These are phyloP conservation scores for Verasper variegatus DNA, from an alignment of 2,113 vertebrate species.

Conservation along the genomic window DNA sequence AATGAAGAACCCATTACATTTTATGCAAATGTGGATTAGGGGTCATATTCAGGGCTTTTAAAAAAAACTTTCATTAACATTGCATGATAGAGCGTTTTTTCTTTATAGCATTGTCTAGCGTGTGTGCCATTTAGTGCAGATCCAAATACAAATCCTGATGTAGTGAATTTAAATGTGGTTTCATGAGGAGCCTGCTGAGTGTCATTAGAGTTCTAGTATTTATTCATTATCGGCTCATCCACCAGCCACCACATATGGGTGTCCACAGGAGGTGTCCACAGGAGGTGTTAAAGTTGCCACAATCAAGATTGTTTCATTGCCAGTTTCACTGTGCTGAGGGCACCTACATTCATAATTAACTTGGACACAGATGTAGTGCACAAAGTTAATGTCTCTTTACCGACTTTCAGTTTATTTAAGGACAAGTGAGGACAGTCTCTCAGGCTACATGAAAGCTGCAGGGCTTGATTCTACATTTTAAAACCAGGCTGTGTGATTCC, in stretches of 20 bases:
- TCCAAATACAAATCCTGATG: no score
- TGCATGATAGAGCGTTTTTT: no score
- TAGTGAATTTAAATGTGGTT: neutral
- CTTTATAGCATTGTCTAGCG: no score
- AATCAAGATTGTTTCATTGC: neutral
- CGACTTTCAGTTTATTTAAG: neutral
- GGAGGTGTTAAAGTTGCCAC: neutral
- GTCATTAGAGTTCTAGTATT: neutral
- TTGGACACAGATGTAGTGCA: neutral
- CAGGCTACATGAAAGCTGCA: neutral
- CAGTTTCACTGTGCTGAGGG: neutral
- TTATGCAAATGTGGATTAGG: no score
- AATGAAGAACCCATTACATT: no score
- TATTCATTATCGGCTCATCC: neutral
- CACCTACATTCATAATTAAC: no score
- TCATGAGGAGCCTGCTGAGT: no score
- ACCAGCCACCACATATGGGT: neutral
- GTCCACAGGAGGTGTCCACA: neutral
- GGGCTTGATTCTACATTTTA: neutral
- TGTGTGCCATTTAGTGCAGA: no score
- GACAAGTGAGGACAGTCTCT: neutral
- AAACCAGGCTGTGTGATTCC: conserved; percentile 8
- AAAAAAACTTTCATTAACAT: no score
- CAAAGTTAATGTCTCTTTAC: neutral
- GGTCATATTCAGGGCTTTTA: no score